Conservation (phyloP, 2,888 invertebrate genomes). For the Dasypolia templi region DNA sequence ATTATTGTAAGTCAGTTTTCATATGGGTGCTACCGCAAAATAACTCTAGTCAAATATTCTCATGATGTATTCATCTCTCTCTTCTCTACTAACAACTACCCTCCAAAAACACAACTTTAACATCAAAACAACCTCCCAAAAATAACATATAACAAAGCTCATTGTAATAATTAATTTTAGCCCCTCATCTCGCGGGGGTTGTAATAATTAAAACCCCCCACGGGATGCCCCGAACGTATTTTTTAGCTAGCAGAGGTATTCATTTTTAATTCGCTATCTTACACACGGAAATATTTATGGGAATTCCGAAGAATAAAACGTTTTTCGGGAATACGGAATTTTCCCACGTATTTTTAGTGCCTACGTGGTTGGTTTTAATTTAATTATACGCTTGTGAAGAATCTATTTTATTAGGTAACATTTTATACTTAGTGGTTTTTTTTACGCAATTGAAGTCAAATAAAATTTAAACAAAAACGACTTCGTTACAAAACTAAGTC, state of each 20-base stretch:
- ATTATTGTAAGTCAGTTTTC: too few relatives aligned
- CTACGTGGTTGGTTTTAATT: constrained; percentile 28
- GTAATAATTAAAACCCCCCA: constrained; percentile 53
- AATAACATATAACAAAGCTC: constrained; percentile 29
- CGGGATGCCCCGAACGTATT: constrained; percentile 20
- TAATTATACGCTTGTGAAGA: constrained; percentile 11
- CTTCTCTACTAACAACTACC: neutral
- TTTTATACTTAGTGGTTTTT: constrained; percentile 3
- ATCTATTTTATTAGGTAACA: constrained; percentile 21
- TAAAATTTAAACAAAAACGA: neutral
- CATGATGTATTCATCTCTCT: too few relatives aligned
- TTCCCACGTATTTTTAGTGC: constrained; percentile 28
- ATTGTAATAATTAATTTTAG: constrained; percentile 49
- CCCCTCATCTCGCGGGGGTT: constrained; percentile 5
- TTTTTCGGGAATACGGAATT: constrained; percentile 37
- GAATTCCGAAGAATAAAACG: constrained; percentile 36
- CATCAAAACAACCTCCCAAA: constrained; percentile 10
- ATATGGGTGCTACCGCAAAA: neutral
- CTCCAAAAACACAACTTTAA: neutral
- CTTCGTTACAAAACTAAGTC: too few relatives aligned
- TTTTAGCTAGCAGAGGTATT: constrained; percentile 42
- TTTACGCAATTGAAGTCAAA: neutral
- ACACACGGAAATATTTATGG: constrained; percentile 47
- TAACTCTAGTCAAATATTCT: neutral
- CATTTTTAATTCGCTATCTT: constrained; percentile 54